Evolutionary conservation across 2,888 invertebrate genomes (phyloP), one percentile per base, ranked within the genome.

Genomic region (Galerucella pusilla): DNA sequence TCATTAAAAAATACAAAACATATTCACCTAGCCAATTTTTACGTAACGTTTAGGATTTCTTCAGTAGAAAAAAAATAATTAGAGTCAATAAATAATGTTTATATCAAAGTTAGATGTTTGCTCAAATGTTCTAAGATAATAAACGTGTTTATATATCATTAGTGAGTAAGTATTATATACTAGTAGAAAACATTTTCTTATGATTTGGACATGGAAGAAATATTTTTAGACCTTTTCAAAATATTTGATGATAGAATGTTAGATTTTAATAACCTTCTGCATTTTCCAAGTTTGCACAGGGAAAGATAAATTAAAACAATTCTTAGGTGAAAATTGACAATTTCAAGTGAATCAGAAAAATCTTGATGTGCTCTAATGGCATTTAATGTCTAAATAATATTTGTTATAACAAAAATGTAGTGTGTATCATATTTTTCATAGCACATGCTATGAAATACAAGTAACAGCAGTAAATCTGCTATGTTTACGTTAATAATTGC

Each of bases 81-180:
- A 64, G 52, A 70, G 63, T 63, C 63, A 70, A 64, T 70, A 61
- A 70, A 63, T 61, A 52, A 61, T 28, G 42, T 59, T 46, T 35
- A 68, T 35, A 69, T 69, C 68, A 68, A 35, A 49, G 61, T 61
- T 70, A 52, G 63, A 70, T 35, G 28, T 52, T 70, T 70, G 70
- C 70, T 70, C 70, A 70, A 70, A 20, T 61, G 60, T 35, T 20
- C 49, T n/a, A n/a, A 61, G 69, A 61, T 69, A 69, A 61, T 49
- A 20, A 28, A 60, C 14, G 42, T 57, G 35, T 46, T 69, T 69
- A 59, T 69, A 69, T 70, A 70, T 70, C 70, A 70, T 52, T 67
- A 67, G 66, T 49, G 25, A 52, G 66, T 67, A 67, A 67, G 66
- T 67, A 49, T 67, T 67, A 52, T 28, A 49, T 52, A 67, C 46